Evolutionary conservation across 2,113 vertebrate species (phyloP).

Genomic region (Notothenia rossii): DNA sequence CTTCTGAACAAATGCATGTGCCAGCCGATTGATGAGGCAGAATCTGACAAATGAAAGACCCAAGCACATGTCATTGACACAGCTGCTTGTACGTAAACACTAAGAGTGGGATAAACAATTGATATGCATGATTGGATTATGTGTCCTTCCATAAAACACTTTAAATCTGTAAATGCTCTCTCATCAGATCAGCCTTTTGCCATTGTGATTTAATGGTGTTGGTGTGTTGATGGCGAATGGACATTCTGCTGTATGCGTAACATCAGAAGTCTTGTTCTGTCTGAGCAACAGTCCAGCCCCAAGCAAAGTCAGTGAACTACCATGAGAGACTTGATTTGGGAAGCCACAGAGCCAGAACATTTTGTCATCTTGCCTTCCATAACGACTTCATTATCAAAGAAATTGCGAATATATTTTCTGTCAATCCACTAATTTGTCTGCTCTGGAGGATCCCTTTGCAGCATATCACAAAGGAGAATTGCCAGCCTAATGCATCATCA

Average conservation of each 20-base stretch:
- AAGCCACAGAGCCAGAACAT: background rate
- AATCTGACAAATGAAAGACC: conserved; percentile 25
- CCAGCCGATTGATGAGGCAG: conserved; percentile 4
- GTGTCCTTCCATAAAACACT: background rate
- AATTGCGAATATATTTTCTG: background rate
- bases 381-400: background rate
- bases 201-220: background rate
- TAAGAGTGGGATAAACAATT: conserved; percentile 11
- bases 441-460: conserved; percentile 4
- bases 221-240: background rate
- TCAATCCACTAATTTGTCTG: background rate
- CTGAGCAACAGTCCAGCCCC: background rate
- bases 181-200: background rate
- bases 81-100: conserved; percentile 6
- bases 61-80: conserved; percentile 26
- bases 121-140: conserved; percentile 5
- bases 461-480: background rate
- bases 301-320: background rate
- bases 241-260: background rate
- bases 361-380: background rate
- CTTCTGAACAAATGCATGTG: conserved; percentile 16
- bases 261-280: background rate
- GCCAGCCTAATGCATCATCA: background rate
- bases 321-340: background rate
- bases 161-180: background rate